These are phyloP conservation scores for Conistra vaccinii DNA, from an alignment of 2,888 invertebrate species.

Conservation along the genomic window DNA sequence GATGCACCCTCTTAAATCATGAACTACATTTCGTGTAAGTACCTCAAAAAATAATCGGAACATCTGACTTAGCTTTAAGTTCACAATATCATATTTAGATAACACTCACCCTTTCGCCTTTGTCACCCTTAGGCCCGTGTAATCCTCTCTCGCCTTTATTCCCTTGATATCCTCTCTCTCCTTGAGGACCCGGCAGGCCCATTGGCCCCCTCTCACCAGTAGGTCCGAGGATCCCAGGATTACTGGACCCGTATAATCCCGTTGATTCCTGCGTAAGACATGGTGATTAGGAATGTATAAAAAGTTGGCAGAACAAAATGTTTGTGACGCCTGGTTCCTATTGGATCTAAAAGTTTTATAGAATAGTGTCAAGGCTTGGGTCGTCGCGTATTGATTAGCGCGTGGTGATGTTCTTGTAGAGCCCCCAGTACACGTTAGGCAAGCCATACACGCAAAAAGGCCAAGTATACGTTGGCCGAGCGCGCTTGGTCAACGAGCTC, in stretches of 20 bases:
- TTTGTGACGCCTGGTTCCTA: constrained; percentile 3
- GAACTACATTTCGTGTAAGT: background rate
- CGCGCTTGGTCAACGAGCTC: no score
- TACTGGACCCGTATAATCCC: constrained; percentile 88
- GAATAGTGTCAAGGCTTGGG: background rate
- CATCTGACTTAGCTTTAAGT: constrained; percentile 24
- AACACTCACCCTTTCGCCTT: constrained; percentile 93
- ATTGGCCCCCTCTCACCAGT: constrained; percentile 93
- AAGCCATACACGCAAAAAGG: no score
- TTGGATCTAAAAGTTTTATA: background rate
- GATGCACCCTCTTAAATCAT: no score
- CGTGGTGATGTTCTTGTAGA: no score
- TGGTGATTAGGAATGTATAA: constrained; percentile 73
- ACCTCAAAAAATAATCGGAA: constrained; percentile 5
- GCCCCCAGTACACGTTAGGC: no score
- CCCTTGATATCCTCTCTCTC: constrained; percentile 92
- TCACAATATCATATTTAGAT: constrained; percentile 66
- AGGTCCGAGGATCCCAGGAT: constrained; percentile 92
- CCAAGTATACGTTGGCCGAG: no score
- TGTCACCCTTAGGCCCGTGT: constrained; percentile 92
- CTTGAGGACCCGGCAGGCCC: constrained; percentile 92
- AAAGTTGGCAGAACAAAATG: constrained; percentile 47
- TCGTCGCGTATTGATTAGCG: background rate
- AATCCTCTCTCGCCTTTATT: constrained; percentile 92
- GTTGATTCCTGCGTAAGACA: constrained; percentile 85